Evolutionary conservation across 2,113 vertebrate species (phyloP).

Genomic region (Lycocorax pyrrhopterus): DNA sequence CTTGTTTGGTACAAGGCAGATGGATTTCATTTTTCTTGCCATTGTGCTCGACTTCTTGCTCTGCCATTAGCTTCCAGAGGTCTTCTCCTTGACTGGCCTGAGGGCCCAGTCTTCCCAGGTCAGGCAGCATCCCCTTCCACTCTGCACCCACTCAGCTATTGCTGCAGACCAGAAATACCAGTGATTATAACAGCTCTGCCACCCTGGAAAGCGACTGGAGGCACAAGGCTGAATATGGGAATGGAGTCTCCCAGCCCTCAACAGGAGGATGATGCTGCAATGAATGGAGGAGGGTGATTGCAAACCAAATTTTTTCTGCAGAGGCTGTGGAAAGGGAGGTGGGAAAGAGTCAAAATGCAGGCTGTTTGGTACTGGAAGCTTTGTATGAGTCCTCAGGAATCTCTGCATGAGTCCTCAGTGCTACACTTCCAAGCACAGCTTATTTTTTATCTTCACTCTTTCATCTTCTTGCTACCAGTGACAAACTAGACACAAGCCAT

Average conservation of each 20-base stretch:
- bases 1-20: conserved; percentile 28
- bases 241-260: neutral
- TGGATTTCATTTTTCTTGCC: conserved; percentile 12
- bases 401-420: neutral
- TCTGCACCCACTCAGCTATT: neutral
- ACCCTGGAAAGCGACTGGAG: neutral
- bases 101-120: neutral
- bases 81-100: neutral
- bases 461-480: neutral
- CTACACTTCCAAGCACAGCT: neutral
- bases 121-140: neutral
- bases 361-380: neutral
- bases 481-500: neutral
- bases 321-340: neutral
- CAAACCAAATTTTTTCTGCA: neutral
- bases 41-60: neutral
- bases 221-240: neutral
- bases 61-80: neutral
- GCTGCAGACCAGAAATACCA: neutral
- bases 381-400: neutral
- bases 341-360: neutral
- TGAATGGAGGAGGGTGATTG: neutral
- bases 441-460: neutral
- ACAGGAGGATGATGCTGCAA: neutral
- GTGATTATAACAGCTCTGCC: neutral